These are phyloP conservation scores for Nemapogon koenigi DNA, from an alignment of 2,888 invertebrate genomes.

Conservation along the genomic window DNA sequence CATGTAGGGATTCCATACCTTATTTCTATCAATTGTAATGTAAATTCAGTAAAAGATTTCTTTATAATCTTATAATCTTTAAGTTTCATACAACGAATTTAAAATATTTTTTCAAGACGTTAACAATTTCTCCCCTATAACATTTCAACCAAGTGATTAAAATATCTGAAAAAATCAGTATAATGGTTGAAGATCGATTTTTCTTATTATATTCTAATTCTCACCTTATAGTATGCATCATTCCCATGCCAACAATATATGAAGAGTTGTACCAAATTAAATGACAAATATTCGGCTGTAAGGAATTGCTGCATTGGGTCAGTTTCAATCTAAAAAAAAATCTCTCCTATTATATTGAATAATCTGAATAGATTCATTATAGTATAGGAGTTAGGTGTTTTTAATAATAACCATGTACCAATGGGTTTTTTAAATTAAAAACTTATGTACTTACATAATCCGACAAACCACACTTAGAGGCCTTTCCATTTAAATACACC, in stretches of 20 bases:
- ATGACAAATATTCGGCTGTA: conserved; percentile 41
- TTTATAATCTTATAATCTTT: too few species aligned
- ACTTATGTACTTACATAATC: too few species aligned
- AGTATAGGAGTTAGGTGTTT: not conserved
- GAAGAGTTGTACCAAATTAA: conserved; percentile 45
- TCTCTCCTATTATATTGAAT: not conserved
- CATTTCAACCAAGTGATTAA: too few species aligned
- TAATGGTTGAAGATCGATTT: not conserved
- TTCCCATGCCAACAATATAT: conserved; percentile 56
- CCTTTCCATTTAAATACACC: too few species aligned
- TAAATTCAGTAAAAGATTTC: not conserved
- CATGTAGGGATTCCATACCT: too few species aligned
- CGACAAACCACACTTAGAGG: too few species aligned
- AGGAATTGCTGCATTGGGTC: conserved; percentile 37
- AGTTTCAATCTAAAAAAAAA: conserved; percentile 37
- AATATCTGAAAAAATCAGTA: too few species aligned
- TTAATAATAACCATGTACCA: too few species aligned
- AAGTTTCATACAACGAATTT: not conserved
- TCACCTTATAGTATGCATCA: conserved; percentile 38
- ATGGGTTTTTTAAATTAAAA: too few species aligned
- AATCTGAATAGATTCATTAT: not conserved
- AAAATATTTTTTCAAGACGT: too few species aligned
- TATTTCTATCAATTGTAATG: too few species aligned
- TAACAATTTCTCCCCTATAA: too few species aligned
- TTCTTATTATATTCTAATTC: conserved; percentile 16